A percentile compares a stretch with the other conserved stretches of the same genome.
phyloP scores from a whole-genome alignment of 2,797 vertebrate species.

The Knipowitschia caucasica region DNA sequence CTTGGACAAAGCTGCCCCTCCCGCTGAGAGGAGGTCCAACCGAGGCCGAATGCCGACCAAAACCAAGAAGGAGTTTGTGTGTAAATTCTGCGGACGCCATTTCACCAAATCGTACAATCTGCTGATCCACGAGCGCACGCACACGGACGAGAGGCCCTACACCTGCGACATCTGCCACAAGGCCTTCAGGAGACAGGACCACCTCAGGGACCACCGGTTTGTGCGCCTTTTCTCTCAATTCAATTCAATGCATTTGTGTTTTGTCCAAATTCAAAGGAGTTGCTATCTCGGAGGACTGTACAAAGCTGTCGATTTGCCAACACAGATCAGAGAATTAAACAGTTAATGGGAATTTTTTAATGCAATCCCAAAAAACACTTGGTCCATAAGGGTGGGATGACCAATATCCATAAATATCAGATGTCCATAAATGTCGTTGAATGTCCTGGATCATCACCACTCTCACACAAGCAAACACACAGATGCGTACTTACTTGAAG shows the following conservation, averaged over 20 bases:
- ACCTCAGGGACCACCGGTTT: constrained; percentile 97
- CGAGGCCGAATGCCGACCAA: constrained; percentile 93
- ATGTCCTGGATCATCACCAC: too few relatives aligned
- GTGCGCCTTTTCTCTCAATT: constrained; percentile 9
- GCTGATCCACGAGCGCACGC: constrained; percentile 97
- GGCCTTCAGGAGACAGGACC: constrained; percentile 97
- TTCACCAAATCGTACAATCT: constrained; percentile 99
- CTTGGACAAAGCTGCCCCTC: constrained; percentile 84
- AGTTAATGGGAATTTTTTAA: too few relatives aligned
- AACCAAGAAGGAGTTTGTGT: constrained; percentile 99
- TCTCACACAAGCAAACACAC: constrained; percentile 19
- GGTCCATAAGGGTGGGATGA: too few relatives aligned
- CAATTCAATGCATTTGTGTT: too few relatives aligned
- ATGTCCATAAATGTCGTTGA: too few relatives aligned
- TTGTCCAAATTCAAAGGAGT: too few relatives aligned
- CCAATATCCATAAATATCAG: too few relatives aligned
- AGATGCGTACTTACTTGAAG: too few relatives aligned
- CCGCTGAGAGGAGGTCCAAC: constrained; percentile 86
- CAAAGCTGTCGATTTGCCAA: too few relatives aligned
- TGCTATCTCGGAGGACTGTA: too few relatives aligned
- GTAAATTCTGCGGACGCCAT: constrained; percentile 98
- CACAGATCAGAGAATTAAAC: too few relatives aligned
- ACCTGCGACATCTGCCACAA: constrained; percentile 99
- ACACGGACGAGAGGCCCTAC: constrained; percentile 96
- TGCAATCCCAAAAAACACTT: too few relatives aligned